A percentile compares a stretch with the other conserved stretches of the same genome.
phyloP scores from a whole-genome alignment of 2,797 vertebrate genomes.

The Myiothlypis coronata region DNA sequence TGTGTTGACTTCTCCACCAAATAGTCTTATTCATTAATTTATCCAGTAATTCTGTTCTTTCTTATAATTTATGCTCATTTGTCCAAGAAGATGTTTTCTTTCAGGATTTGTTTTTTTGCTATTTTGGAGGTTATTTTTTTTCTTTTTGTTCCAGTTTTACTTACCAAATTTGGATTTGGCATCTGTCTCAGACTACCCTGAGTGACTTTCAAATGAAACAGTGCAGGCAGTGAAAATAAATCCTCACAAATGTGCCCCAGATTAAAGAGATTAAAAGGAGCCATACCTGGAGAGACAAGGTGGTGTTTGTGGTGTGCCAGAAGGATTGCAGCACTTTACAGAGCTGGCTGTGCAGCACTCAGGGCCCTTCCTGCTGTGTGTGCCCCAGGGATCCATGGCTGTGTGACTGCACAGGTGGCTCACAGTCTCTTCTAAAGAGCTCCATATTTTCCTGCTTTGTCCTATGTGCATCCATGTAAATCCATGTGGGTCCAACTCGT shows the following conservation, averaged over 20 bases:
- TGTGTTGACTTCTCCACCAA: neutral
- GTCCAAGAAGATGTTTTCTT: neutral
- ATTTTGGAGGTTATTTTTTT: neutral
- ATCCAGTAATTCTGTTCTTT: neutral
- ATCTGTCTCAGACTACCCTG: neutral
- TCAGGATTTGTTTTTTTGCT: neutral
- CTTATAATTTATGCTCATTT: neutral
- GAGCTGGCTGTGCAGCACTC: neutral
- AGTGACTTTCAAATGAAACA: neutral
- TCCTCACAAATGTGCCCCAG: accelerated
- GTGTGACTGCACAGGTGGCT: neutral
- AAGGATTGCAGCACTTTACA: neutral
- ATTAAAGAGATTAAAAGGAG: neutral
- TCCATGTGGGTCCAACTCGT: neutral
- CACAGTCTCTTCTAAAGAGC: neutral
- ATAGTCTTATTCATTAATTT: neutral
- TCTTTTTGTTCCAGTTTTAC: neutral
- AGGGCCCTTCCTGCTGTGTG: neutral
- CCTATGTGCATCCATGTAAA: accelerated
- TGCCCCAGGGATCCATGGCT: accelerated
- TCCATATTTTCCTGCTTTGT: neutral
- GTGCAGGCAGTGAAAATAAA: neutral
- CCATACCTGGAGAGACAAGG: neutral
- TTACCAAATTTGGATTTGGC: neutral
- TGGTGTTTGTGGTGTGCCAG: neutral